A percentile compares a stretch with the other conserved stretches of the same genome.
These are phyloP conservation scores for Nipponia nippon DNA, from an alignment of 2,113 vertebrate species.

Conservation along the genomic window DNA sequence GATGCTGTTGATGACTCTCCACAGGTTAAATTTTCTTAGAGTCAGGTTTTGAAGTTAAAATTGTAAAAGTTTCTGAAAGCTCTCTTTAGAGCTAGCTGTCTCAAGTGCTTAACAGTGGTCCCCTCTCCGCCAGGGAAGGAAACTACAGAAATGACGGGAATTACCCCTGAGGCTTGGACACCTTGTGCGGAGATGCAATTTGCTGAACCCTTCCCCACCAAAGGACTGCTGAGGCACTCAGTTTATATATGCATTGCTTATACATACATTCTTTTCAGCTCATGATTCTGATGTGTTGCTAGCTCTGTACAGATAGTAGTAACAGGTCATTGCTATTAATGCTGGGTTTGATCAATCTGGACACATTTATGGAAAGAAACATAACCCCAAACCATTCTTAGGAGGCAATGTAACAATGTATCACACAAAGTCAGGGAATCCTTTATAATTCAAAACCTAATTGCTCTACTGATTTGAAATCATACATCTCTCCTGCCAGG, in stretches of 20 bases:
- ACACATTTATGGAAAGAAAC: not conserved
- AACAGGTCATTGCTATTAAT: not conserved
- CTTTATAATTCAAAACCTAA: not conserved
- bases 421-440: not conserved
- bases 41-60: not conserved
- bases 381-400: not conserved
- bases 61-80: not conserved
- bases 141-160: not conserved
- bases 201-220: not conserved
- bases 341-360: not conserved
- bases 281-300: not conserved
- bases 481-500: not conserved
- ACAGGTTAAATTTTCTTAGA: not conserved
- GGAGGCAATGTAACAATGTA: not conserved
- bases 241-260: not conserved
- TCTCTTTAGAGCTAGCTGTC: not conserved
- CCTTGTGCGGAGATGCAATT: not conserved
- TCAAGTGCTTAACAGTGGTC: not conserved
- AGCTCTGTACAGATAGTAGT: not conserved
- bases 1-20: not conserved
- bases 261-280: not conserved
- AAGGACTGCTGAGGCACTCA: not conserved
- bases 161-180: not conserved
- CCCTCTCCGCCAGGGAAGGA: not conserved
- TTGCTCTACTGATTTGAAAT: not conserved